Percentiles rank a stretch among this genome's conserved stretches.
These are phyloP conservation scores for Panthera tigris DNA, from an alignment of 2,113 vertebrate genomes.

Conservation along the genomic window DNA sequence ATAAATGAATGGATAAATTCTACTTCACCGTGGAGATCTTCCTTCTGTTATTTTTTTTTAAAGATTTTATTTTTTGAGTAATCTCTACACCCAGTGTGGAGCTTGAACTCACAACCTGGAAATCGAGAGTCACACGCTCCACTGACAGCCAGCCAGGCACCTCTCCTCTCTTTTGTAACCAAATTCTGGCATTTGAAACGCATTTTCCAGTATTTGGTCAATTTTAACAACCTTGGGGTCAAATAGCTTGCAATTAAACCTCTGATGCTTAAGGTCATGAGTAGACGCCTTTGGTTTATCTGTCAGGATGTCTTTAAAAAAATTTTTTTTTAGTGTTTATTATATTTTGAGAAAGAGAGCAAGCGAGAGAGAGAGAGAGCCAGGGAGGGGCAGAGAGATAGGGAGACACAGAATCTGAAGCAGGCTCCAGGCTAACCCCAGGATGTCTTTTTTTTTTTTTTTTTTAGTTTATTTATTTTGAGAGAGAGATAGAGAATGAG, in stretches of 20 bases:
- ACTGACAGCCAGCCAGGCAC: rapidly evolving
- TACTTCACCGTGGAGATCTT: not conserved
- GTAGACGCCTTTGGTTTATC: not conserved
- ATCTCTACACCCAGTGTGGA: not conserved
- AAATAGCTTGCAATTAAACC: not conserved
- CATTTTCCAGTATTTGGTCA: conserved; percentile 16
- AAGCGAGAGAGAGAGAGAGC: too few species aligned
- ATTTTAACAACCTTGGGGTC: not conserved
- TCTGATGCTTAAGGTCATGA: not conserved
- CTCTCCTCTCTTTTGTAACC: not conserved
- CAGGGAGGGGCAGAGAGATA: too few species aligned
- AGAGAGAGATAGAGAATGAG: too few species aligned
- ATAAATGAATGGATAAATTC: not conserved
- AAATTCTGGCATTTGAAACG: not conserved
- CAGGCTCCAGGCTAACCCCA: too few species aligned
- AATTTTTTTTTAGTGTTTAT: too few species aligned
- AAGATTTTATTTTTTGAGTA: not conserved
- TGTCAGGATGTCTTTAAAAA: not conserved
- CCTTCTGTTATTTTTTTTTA: not conserved
- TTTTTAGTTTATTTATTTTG: too few species aligned
- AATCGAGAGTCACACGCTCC: not conserved
- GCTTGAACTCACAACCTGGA: not conserved
- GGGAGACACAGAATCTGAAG: too few species aligned
- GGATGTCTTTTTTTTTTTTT: too few species aligned
- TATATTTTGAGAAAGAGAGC: too few species aligned